Evolutionary conservation across 2,797 vertebrate species (phyloP).

Genomic region (Macropus fuliginosus): DNA sequence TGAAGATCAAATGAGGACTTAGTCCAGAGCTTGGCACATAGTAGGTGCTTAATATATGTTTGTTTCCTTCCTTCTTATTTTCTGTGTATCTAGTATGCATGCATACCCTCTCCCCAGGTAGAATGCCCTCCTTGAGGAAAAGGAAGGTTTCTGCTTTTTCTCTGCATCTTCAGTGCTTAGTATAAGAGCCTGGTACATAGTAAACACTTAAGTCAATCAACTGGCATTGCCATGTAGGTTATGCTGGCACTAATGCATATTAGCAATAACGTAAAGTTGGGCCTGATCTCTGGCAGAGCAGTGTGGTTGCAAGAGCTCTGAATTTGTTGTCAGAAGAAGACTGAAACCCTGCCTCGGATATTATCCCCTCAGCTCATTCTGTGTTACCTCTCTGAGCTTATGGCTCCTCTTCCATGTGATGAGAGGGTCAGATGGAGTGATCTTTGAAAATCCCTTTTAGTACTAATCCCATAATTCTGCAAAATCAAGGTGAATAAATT

Average conservation of each 20-base stretch:
- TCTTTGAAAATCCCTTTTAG: background rate
- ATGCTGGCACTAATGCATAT: background rate
- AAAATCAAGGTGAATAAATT: background rate
- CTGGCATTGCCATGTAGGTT: background rate
- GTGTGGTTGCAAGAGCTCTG: background rate
- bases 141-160: background rate
- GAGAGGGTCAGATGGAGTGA: background rate
- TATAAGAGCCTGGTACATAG: background rate
- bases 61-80: background rate
- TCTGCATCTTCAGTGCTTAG: too few species aligned
- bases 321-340: background rate
- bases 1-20: background rate
- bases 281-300: background rate
- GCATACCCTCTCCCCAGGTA: background rate
- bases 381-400: background rate
- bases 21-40: background rate
- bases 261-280: background rate
- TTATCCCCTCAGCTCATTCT: background rate
- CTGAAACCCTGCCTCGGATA: background rate
- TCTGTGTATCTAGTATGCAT: background rate
- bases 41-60: background rate
- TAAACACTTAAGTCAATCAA: background rate
- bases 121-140: background rate
- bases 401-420: background rate
- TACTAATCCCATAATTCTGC: background rate